Evolutionary conservation across 2,888 invertebrate species (phyloP), one percentile per base, ranked within the genome.

Genomic region (Odontothrips loti): DNA sequence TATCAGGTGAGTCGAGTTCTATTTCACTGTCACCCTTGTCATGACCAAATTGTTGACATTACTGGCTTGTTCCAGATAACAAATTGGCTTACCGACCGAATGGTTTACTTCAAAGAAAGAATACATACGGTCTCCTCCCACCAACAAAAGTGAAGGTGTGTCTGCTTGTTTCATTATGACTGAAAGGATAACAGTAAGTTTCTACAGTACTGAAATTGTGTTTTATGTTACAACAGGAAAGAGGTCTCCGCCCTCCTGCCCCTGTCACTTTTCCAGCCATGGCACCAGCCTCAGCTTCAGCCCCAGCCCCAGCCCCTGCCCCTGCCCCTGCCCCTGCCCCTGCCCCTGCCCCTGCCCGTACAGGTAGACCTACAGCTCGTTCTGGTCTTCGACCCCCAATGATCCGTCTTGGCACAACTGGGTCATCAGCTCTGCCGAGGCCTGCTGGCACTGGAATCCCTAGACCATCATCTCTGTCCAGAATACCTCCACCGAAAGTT

Each of bases 401-500:
- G 68, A 23, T 75, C 10, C 27, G 68, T 12, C 23, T 10, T 9
- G 12, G 27, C 23, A 27, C 27, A 23, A 4, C 68, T 10, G 68
- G 68, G 8, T 75, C 68, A 10, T 75, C 68, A 27, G 68, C 23
- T 9, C 12, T 75, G 27, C 68, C 68, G 10, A 75, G 68, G 9
- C 68, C 68, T 12, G 23, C 68, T 75, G 68, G 27, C 23, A 75
- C 68, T 11, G 68, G 68, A 23, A 75, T 75, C 9, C 68, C 68
- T 12, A n/a, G 68, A 23, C 68, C 68, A 23, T 23, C 68, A 11
- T 27, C 68, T 3, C 23, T 75, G 68, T 75, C 68, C 9, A 27
- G 68, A 27, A 75, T 75, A 11, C 68, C 68, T 75, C 68, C 68
- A 75, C 68, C 58, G 17, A 58, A 58, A 58, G 58, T 58, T 20